Evolutionary conservation across 2,797 vertebrate species (phyloP), one percentile per base, ranked within the genome.

Genomic region (Linurgus olivaceus): DNA sequence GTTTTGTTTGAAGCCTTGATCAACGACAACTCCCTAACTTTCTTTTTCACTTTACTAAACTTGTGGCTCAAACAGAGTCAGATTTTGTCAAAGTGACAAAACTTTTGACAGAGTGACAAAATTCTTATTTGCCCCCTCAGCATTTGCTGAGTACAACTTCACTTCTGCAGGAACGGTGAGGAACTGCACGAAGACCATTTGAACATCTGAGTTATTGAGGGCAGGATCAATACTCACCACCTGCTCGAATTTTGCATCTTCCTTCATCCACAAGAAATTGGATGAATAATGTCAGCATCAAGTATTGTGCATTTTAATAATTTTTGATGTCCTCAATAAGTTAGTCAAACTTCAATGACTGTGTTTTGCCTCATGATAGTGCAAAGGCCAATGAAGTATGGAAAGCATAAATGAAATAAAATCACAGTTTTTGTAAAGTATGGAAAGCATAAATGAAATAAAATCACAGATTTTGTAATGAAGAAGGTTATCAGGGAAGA

Each of bases 1-100:
- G 57, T 86, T 92, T 80, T 52, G 19, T 84, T 85, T 86, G 63
- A 57, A 87, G 26, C 6, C 9, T 80, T 57, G 29, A 57, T 87
- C 86, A 90, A 62, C 70, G 77, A 42, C 74, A 62, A 20, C 18
- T 79, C 61, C 29, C 7, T 77, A 13, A 37, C 55, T 59, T 76
- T 76, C 38, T 62, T 51, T 73, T 88, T 48, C 19, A 18, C 31
- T 54, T 61, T 31, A 37, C 24, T 65, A 6, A 48, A 25, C 61
- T 40, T 61, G 31, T 73, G 37, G 6, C 35, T 85, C 15, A 24
- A 65, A 28, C 37, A 37, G 6, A 63, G 17, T 45, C 50, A 65
- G 28, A 21, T 45, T 78, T 37, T 54, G 26, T 54, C 20, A 9
- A 29, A 76, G 29, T 42, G n/a, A 24, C 19, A 44, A 44, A 52